phyloP scores from a whole-genome alignment of 2,113 vertebrate genomes.

The Zosterops lateralis region DNA sequence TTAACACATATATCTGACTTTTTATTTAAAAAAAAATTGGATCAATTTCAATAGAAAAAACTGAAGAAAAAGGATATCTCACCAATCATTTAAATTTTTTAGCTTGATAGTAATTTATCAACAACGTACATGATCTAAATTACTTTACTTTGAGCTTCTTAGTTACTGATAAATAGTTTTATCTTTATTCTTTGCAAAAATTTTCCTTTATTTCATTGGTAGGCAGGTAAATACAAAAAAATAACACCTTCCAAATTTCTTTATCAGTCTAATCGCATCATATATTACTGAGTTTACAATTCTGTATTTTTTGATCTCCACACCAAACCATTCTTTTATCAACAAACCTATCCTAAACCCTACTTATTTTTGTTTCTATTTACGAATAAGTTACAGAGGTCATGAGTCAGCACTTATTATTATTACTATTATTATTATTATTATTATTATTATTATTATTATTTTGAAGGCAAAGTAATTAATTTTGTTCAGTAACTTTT shows the following conservation, averaged over 20 bases:
- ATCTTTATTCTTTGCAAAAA: neutral
- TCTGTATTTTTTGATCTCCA: neutral
- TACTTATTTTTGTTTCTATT: neutral
- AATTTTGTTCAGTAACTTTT: neutral
- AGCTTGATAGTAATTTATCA: neutral
- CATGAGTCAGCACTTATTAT: neutral
- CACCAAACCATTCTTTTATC: neutral
- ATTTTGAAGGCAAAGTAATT: neutral
- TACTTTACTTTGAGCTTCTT: neutral
- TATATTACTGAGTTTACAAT: neutral
- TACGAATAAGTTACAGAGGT: neutral
- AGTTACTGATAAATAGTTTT: neutral
- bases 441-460: neutral
- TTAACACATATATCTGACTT: neutral
- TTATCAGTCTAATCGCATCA: neutral
- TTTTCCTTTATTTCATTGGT: neutral
- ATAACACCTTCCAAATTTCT: neutral
- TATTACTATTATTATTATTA: neutral
- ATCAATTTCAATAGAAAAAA: neutral
- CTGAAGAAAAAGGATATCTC: rapidly evolving
- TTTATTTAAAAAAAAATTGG: neutral
- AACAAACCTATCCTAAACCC: neutral
- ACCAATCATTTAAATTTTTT: neutral
- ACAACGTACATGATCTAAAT: neutral
- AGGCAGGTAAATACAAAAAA: neutral